phyloP scores from a whole-genome alignment of 2,113 vertebrate species.

The Sakesphorus luctuosus region DNA sequence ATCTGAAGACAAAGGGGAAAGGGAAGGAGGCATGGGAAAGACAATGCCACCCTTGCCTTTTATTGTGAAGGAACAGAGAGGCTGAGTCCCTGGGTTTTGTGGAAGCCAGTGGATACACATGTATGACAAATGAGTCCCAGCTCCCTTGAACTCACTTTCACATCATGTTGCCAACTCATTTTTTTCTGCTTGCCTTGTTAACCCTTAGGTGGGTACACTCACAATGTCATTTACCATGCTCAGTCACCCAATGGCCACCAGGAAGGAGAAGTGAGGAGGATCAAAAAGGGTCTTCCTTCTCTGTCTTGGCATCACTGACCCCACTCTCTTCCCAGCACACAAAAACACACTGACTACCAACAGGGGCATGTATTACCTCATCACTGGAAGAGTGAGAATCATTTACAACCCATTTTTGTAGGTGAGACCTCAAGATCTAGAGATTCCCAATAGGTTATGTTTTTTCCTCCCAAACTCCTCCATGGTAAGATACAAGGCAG shows the following conservation, averaged over 20 bases:
- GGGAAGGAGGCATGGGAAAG: not conserved
- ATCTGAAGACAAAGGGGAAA: not conserved
- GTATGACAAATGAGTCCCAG: constrained; percentile 14
- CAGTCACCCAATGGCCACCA: fast-evolving
- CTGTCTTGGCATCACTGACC: not conserved
- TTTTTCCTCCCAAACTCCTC: not conserved
- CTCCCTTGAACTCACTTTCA: not conserved
- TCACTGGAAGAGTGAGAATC: not conserved
- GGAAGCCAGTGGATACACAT: not conserved
- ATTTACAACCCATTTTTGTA: not conserved
- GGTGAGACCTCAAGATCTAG: not conserved
- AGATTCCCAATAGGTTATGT: not conserved
- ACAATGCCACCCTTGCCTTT: constrained; percentile 23
- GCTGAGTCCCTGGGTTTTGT: not conserved
- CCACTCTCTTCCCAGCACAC: not conserved
- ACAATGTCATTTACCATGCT: not conserved
- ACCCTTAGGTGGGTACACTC: not conserved
- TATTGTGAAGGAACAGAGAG: not conserved
- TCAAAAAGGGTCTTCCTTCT: not conserved
- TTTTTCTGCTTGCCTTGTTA: not conserved
- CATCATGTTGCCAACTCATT: not conserved
- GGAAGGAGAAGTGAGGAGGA: not conserved
- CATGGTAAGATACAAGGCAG: not conserved
- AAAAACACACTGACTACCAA: not conserved
- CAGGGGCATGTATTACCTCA: not conserved